phyloP scores from a whole-genome alignment of 1,140 invertebrate genomes.

The Cherax quadricarinatus region DNA sequence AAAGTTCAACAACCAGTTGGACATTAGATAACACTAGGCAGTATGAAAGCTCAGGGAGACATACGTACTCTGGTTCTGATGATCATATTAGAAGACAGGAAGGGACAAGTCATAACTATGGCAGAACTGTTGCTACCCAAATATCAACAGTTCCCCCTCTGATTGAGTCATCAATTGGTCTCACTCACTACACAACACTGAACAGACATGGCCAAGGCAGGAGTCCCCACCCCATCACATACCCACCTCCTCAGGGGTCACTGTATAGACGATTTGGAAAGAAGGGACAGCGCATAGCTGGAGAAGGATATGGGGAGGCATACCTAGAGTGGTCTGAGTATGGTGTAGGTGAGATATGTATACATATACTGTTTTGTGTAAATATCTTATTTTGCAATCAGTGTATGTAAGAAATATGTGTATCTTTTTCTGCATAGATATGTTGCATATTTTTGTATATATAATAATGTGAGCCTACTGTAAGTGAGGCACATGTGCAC shows the following conservation, averaged over 20 bases:
- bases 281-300: conserved; percentile 5
- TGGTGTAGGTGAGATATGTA: conserved; percentile 57
- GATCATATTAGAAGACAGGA: not conserved
- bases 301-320: conserved; percentile 64
- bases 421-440: too few species aligned
- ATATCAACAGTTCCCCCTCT: conserved; percentile 11
- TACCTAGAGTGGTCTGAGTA: conserved; percentile 69
- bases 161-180: conserved; percentile 43
- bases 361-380: not conserved
- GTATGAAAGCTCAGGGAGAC: not conserved
- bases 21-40: conserved; percentile 2
- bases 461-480: too few species aligned
- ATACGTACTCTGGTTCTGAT: not conserved
- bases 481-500: too few species aligned
- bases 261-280: not conserved
- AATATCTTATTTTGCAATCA: not conserved
- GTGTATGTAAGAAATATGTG: not conserved
- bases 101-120: not conserved
- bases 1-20: not conserved
- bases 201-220: not conserved
- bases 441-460: too few species aligned
- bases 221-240: not conserved
- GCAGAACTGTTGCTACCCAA: not conserved
- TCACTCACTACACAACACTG: conserved; percentile 48
- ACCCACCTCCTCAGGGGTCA: not conserved